Base-by-base conservation (phyloP, 2,888 invertebrate genomes). In the Carcina quercana region DNA sequence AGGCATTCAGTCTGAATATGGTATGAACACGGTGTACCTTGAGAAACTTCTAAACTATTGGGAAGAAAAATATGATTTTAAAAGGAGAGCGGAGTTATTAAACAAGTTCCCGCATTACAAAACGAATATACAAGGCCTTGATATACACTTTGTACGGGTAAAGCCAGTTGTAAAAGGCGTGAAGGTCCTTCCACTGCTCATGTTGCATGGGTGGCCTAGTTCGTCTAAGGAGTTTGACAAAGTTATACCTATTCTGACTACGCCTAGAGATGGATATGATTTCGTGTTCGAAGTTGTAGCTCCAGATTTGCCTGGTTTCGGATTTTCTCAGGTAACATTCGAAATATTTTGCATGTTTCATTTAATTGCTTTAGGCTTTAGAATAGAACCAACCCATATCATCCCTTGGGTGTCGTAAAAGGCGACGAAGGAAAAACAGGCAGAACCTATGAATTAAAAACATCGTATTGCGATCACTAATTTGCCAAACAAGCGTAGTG, bases 181-280 rank as follows among this genome's bases (percentile, higher is more conserved):
- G 3, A 57, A 65, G 39, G 61, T 76, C 1, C 39, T 90, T 13
- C 94, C 95, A 0, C 47, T 96, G 22, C 65, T 96, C 1, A 49
- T 96, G 43, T 58, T 92, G 26, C 95, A 95, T 51, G 96, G 95
- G 10, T 95, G 96, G 96, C 96, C 95, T 0, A 94, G 95, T 32
- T 92, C 92, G 0, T 85, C 95, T 0, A 88, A 90, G 30, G 95
- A 96, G 65, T 95, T 94, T 57, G 89, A 89, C 50, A 90, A 90
- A 46, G 78, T 93, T 5, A 89, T 94, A 44, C 92, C 92, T 0
- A 47, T 88, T 30, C 56, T 93, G 28, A 89, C 88, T 0, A 80
- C 72, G 1, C 85, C 86, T 0, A 80, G 67, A 26, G 59, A 74
- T 0, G 86, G 84, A 31, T 76, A 75, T 13, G 79, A 88, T 35